phyloP scores from a whole-genome alignment of 2,113 vertebrate genomes.

The Zootoca vivipara region DNA sequence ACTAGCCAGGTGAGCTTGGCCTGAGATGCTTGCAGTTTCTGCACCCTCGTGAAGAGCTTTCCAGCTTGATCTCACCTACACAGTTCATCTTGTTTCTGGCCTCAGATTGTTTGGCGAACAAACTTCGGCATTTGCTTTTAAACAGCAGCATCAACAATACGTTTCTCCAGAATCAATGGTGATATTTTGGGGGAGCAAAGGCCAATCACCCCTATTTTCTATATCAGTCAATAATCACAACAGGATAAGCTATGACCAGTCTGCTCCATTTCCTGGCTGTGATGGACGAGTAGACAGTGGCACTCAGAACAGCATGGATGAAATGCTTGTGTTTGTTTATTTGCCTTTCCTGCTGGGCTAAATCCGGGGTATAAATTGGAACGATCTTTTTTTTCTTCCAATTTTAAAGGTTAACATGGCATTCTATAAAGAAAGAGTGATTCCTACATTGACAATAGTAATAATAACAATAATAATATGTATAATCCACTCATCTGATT shows the following conservation, averaged over 20 bases:
- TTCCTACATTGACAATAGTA: neutral
- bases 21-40: no score
- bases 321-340: neutral
- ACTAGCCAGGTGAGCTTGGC: no score
- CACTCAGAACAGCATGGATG: neutral
- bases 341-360: neutral
- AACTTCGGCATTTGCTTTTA: neutral
- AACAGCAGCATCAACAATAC: neutral
- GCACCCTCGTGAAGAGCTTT: no score
- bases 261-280: neutral
- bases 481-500: no score
- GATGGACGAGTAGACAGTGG: neutral
- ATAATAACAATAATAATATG: no score
- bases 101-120: neutral
- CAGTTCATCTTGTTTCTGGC: neutral
- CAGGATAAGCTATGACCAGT: neutral
- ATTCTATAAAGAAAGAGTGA: neutral
- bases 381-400: constrained; percentile 1
- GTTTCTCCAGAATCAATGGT: neutral
- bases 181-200: neutral
- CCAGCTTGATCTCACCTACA: neutral
- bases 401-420: constrained; percentile 10
- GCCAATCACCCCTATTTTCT: no score
- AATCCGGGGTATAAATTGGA: neutral
- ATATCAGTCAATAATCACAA: neutral